Evolutionary conservation across 1,140 invertebrate species (phyloP), one percentile per base, ranked within the genome.

Genomic region (Octopus bimaculoides): DNA sequence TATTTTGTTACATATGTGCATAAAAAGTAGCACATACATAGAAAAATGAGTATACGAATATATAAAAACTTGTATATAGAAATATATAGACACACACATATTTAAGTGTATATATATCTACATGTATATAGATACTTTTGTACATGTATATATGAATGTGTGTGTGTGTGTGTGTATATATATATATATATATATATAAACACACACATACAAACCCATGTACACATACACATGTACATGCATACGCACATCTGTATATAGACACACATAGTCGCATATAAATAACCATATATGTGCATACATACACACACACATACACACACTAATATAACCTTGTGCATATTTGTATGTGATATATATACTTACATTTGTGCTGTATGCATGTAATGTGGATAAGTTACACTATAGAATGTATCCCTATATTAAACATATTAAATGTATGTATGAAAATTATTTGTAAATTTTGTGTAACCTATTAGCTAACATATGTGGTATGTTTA

Each of bases 141-240:
- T 10, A 74, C 56, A 5, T 52, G 26, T 26, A 79, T 52, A 9
- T 61, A 74, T 71, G 26, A 10, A 71, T 52, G n/a, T 14, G 41
- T 53, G 10, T 53, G 9, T 79, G 55, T 5, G 4, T 14, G 52
- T 2, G n/a, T 12, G 20, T 69, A 73, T 61, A 71, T 73, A 26
- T 79, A 56, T n/a, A 26, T 41, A 54, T 41, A 74, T 54, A 73
- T 52, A 52, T 74, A 74, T 73, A n/a, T 26, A 53, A 74, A 20
- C 26, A 41, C 20, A 66, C 14, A 75, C 12, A 52, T 54, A 41
- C 17, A 79, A n/a, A 54, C 20, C 14, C 71, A 20, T 66, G n/a
- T 52, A 75, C 17, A 9, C 74, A 5, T 52, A 53, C 17, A 5
- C n/a, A 52, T 73, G 20, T 54, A 52, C 66, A 5, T 74, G 53